These are phyloP conservation scores for Coptotermes formosanus DNA, from an alignment of 1,140 invertebrate species.

Conservation along the genomic window DNA sequence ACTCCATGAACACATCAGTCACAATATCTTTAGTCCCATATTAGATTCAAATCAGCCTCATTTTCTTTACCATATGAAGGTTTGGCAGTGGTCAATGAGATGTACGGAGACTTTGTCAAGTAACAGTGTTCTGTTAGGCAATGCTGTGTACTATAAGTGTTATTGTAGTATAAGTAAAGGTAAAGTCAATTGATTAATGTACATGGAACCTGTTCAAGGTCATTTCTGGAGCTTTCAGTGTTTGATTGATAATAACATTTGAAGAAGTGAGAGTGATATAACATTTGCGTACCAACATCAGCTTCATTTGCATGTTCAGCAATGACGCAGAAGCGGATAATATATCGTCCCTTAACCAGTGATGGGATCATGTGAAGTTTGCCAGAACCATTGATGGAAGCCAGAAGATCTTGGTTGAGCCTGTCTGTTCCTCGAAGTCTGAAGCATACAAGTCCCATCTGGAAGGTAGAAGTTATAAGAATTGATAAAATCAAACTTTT, in stretches of 20 bases:
- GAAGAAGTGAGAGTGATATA: not conserved
- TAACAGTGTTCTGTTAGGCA: too few relatives aligned
- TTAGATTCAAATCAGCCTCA: too few relatives aligned
- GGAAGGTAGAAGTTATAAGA: conserved; percentile 25
- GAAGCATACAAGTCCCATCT: conserved; percentile 67
- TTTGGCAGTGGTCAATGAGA: too few relatives aligned
- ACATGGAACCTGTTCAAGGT: too few relatives aligned
- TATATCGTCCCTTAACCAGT: conserved; percentile 67
- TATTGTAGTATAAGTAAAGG: too few relatives aligned
- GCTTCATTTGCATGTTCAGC: conserved; percentile 73
- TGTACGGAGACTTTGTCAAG: too few relatives aligned
- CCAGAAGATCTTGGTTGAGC: conserved; percentile 77
- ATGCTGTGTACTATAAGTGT: too few relatives aligned
- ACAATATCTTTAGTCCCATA: too few relatives aligned
- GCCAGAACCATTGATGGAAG: conserved; percentile 83
- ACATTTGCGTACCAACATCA: conserved; percentile 58
- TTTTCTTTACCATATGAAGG: too few relatives aligned
- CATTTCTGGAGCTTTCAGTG: too few relatives aligned
- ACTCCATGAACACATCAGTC: too few relatives aligned
- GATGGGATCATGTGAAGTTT: conserved; percentile 90
- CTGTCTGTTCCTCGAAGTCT: conserved; percentile 67
- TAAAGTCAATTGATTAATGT: too few relatives aligned
- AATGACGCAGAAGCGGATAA: conserved; percentile 82
- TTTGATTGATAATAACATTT: not conserved
- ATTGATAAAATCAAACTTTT: not conserved